Evolutionary conservation across 2,797 vertebrate species (phyloP).

Genomic region (Cossypha niveicapilla): DNA sequence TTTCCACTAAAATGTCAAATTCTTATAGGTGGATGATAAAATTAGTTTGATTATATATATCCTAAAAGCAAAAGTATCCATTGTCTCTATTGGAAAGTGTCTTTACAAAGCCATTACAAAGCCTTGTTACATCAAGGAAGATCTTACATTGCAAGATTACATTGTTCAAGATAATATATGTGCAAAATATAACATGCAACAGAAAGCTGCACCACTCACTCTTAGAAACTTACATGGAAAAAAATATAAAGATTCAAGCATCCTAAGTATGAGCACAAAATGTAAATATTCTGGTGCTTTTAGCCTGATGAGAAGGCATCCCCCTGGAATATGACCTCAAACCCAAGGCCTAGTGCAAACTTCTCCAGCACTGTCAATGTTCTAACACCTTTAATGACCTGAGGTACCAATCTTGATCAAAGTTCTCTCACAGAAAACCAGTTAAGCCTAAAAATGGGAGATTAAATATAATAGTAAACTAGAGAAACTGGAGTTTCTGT

Average conservation of each 20-base stretch:
- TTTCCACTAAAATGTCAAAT: background rate
- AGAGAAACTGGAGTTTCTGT: conserved; percentile 2
- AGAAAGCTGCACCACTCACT: background rate
- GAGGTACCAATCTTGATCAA: background rate
- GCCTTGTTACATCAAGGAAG: background rate
- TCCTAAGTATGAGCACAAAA: background rate
- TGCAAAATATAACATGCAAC: background rate
- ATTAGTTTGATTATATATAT: background rate
- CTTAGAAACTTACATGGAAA: background rate
- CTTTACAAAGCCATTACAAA: background rate
- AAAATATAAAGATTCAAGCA: background rate
- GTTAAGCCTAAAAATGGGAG: background rate
- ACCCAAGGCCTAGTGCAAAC: background rate
- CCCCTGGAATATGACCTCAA: background rate
- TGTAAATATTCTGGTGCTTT: background rate
- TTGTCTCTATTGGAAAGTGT: background rate
- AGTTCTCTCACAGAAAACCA: background rate
- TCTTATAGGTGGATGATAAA: background rate
- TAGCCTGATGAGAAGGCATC: background rate
- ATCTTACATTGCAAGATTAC: background rate
- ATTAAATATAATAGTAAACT: background rate
- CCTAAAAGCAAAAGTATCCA: background rate
- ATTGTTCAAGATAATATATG: background rate
- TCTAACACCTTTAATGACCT: background rate
- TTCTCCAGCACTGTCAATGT: background rate